These are phyloP conservation scores for Platycheirus albimanus DNA, from an alignment of 2,888 invertebrate species.

Conservation along the genomic window DNA sequence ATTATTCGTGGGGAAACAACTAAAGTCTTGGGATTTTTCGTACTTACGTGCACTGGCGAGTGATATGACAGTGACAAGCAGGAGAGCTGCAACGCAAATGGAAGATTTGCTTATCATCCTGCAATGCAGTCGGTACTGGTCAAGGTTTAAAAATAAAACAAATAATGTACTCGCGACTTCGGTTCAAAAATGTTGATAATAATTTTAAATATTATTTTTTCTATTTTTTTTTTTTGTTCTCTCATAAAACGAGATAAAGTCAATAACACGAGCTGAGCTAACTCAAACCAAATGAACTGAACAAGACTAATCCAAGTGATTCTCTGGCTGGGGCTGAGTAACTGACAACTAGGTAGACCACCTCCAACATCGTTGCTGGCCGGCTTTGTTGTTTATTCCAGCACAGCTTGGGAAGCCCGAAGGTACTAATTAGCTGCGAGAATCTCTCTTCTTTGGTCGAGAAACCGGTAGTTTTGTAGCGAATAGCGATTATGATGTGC, in stretches of 20 bases:
- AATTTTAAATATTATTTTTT: background rate
- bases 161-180: background rate
- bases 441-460: background rate
- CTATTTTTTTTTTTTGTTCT: constrained; percentile 1
- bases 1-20: constrained; percentile 7
- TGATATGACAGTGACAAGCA: constrained; percentile 35
- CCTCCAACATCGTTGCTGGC: background rate
- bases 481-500: background rate
- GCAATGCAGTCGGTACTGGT: background rate
- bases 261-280: constrained; percentile 34
- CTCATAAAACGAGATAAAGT: constrained; percentile 45
- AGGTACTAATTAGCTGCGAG: background rate
- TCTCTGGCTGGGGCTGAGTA: constrained; percentile 38
- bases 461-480: background rate
- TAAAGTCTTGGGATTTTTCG: background rate
- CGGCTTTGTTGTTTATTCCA: background rate
- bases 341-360: constrained; percentile 40
- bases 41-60: constrained; percentile 63
- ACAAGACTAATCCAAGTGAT: constrained; percentile 47
- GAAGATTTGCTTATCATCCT: constrained; percentile 45
- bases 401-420: background rate
- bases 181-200: constrained; percentile 9
- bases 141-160: constrained; percentile 2
- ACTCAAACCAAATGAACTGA: constrained; percentile 37
- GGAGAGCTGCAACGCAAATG: constrained; percentile 1